Conservation (phyloP, 2,113 vertebrate genomes). For the Phoenicopterus ruber region DNA sequence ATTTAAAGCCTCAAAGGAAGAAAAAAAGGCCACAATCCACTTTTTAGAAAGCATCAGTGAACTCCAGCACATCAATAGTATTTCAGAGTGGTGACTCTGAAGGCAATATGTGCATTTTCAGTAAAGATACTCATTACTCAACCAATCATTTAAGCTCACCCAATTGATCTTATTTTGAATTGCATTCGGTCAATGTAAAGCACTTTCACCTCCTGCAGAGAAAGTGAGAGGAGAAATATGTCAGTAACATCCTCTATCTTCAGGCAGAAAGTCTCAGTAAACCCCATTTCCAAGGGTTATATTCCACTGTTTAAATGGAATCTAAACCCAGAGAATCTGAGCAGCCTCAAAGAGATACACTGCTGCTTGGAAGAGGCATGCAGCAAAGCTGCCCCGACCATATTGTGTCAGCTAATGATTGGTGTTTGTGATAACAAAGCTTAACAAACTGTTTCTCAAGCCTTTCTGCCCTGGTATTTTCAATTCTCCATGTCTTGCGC, state of each 20-base stretch:
- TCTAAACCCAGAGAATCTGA: not conserved
- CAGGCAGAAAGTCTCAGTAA: not conserved
- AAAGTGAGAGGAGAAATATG: not conserved
- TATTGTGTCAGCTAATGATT: not conserved
- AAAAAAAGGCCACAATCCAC: not conserved
- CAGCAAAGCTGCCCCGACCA: not conserved
- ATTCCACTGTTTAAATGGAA: not conserved
- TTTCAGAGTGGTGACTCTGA: not conserved
- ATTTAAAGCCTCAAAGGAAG: not conserved
- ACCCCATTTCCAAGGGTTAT: not conserved
- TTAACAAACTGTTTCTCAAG: not conserved
- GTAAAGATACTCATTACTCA: not conserved
- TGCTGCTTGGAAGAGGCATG: not conserved
- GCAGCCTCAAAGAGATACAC: not conserved
- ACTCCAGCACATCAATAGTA: not conserved
- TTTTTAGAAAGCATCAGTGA: not conserved
- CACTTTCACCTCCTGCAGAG: slow-evolving; percentile 91
- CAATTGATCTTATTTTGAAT: slow-evolving; percentile 91
- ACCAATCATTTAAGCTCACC: slow-evolving; percentile 70
- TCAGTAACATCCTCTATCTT: not conserved
- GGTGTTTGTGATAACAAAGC: not conserved
- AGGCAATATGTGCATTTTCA: not conserved
- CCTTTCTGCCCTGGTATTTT: not conserved
- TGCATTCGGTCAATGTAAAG: slow-evolving; percentile 82
- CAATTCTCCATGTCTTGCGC: not conserved